Base-by-base conservation (phyloP, 2,888 invertebrate genomes). In the Dioctria rufipes region DNA sequence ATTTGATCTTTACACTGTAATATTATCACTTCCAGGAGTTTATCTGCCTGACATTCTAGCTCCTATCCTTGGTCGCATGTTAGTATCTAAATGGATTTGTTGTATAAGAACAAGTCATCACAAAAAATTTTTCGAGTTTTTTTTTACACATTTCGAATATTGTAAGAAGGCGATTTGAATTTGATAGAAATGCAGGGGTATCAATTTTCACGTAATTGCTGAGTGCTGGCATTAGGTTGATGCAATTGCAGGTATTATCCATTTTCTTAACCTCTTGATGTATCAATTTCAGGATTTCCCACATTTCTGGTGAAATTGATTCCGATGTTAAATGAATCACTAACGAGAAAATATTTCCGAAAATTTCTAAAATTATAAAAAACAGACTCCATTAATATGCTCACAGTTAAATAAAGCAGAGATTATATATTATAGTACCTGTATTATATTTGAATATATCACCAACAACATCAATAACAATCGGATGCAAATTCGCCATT, bases 171-270 rank as follows among this genome's bases (percentile, higher is more conserved):
- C 97, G 93, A 87, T 96, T 94, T 85, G 96, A 95, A 87, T 97
- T 95, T 0, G 96, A 94, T 51, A 99, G 91, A 89, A 99, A 99
- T 11, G 96, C 96, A 81, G 94, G 93, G 0, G 98, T 97, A 88
- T 99, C 99, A 3, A 98, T 95, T 0, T 97, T 98, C 77, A 99
- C 94, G 89, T 98, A 99, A 90, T 99, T 98, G 89, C 99, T 98
- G 43, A 99, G 91, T 4, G 97, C 95, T 0, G 99, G 98, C 98
- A 99, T 98, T 95, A 99, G 97, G 86, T 99, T 99, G 82, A 94
- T 94, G 89, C 99, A 99, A 90, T 97, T 98, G 87, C 98, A 98
- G 80, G 95, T 93, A 63, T 97, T 98, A 88, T 98, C 97, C 86
- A 25, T 25, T 25, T 96, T 96, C 90, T 97, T 95, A 87, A 98